A percentile compares a stretch with the other conserved stretches of the same genome.
phyloP scores from a whole-genome alignment of 2,113 vertebrate genomes.

The Alethe diademata region DNA sequence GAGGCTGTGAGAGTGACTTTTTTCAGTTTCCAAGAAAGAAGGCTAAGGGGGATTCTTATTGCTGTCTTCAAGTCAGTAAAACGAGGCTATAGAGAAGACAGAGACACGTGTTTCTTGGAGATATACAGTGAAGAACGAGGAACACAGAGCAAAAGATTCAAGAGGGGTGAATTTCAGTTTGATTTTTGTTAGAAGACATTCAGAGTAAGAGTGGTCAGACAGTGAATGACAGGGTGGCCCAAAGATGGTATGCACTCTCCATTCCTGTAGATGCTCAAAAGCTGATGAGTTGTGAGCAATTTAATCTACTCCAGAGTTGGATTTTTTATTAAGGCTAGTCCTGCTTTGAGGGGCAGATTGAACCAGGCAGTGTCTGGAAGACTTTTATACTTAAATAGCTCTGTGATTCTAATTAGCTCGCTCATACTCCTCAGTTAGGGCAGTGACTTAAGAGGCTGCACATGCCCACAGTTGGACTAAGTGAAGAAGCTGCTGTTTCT shows the following conservation, averaged over 20 bases:
- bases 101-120: accelerated
- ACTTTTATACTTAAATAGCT: neutral
- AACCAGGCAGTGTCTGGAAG: neutral
- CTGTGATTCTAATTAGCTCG: neutral
- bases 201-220: neutral
- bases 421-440: neutral
- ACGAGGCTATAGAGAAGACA: neutral
- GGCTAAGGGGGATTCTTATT: neutral
- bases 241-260: neutral
- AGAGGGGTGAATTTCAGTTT: neutral
- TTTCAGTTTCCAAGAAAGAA: neutral
- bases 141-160: neutral
- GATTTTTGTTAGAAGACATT: neutral
- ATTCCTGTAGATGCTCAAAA: neutral
- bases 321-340: neutral
- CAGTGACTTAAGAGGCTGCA: neutral
- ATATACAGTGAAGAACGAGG: neutral
- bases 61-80: neutral
- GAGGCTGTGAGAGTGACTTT: neutral
- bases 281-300: neutral
- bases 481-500: neutral
- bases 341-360: neutral
- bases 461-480: neutral
- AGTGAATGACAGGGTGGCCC: neutral
- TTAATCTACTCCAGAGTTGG: neutral